phyloP scores from a whole-genome alignment of 2,888 invertebrate species.

The Agonum fuliginosum region DNA sequence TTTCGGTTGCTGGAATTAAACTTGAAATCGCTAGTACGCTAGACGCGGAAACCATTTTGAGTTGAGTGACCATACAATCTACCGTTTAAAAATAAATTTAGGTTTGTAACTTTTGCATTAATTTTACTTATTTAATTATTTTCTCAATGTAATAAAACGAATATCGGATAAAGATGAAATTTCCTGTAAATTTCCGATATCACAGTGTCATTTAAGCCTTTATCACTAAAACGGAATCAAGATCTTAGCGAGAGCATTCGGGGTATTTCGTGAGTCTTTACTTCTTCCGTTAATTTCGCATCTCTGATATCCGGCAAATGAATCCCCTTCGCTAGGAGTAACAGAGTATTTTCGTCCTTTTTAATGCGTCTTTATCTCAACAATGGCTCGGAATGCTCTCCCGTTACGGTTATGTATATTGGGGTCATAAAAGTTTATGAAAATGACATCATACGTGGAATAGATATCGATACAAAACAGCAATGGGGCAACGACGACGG shows the following conservation, averaged over 20 bases:
- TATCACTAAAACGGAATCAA: slow-evolving; percentile 16
- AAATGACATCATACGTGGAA: slow-evolving; percentile 55
- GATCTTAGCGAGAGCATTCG: slow-evolving; percentile 2
- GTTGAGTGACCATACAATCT: too few species aligned
- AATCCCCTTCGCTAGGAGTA: slow-evolving; percentile 19
- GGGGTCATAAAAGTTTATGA: slow-evolving; percentile 54
- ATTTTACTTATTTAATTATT: too few species aligned
- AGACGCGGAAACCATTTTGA: too few species aligned
- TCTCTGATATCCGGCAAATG: slow-evolving; percentile 28
- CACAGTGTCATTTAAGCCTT: too few species aligned
- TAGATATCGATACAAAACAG: slow-evolving; percentile 50
- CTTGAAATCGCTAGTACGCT: too few species aligned
- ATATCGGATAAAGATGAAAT: too few species aligned
- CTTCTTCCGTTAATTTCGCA: slow-evolving; percentile 34
- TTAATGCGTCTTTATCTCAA: slow-evolving; percentile 42
- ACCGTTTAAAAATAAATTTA: too few species aligned
- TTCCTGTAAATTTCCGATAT: too few species aligned
- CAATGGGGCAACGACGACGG: not conserved
- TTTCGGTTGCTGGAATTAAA: too few species aligned
- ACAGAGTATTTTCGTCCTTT: slow-evolving; percentile 43
- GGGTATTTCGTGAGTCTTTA: slow-evolving; percentile 26
- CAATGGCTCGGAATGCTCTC: slow-evolving; percentile 42
- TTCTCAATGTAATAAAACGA: too few species aligned
- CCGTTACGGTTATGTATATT: slow-evolving; percentile 57
- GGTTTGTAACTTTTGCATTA: too few species aligned